These are phyloP conservation scores for Speoplatyrhinus poulsoni DNA, from an alignment of 2,113 vertebrate genomes.

Conservation along the genomic window DNA sequence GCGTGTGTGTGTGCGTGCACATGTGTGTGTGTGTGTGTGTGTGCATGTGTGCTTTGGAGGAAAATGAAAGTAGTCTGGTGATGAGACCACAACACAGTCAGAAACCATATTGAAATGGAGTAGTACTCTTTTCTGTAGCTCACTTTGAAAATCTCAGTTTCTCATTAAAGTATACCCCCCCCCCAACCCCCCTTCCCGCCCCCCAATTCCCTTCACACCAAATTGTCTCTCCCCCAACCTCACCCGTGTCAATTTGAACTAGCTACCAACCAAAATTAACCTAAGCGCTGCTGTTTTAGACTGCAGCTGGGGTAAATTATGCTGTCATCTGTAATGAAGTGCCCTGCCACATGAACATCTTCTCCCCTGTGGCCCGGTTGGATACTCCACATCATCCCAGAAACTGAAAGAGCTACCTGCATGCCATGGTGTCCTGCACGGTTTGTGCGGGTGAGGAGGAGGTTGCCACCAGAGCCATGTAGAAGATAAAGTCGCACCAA, in stretches of 20 bases:
- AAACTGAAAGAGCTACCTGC: not conserved
- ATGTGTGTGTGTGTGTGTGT: constrained; percentile 25
- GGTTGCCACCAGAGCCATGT: too few species aligned
- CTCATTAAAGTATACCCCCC: not conserved
- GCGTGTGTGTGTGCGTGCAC: constrained; percentile 21
- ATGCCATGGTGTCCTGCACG: not conserved
- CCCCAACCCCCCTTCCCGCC: not conserved
- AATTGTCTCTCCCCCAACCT: too few species aligned
- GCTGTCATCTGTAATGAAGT: too few species aligned
- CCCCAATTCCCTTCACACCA: too few species aligned
- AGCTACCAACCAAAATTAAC: too few species aligned
- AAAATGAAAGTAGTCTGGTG: constrained; percentile 66
- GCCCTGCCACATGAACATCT: too few species aligned
- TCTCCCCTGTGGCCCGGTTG: constrained; percentile 1
- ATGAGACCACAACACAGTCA: constrained; percentile 61
- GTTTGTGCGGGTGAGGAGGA: not conserved
- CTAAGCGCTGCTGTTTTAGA: too few species aligned
- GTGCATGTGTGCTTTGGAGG: constrained; percentile 40
- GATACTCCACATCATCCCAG: constrained; percentile 22
- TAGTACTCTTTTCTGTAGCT: constrained; percentile 35
- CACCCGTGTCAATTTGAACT: too few species aligned
- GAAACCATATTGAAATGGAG: constrained; percentile 55
- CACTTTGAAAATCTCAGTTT: too few species aligned
- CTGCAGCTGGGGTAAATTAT: too few species aligned
- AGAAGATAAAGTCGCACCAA: too few species aligned